These are phyloP conservation scores for Clitarchus hookeri DNA, from an alignment of 2,888 invertebrate genomes.

Conservation along the genomic window DNA sequence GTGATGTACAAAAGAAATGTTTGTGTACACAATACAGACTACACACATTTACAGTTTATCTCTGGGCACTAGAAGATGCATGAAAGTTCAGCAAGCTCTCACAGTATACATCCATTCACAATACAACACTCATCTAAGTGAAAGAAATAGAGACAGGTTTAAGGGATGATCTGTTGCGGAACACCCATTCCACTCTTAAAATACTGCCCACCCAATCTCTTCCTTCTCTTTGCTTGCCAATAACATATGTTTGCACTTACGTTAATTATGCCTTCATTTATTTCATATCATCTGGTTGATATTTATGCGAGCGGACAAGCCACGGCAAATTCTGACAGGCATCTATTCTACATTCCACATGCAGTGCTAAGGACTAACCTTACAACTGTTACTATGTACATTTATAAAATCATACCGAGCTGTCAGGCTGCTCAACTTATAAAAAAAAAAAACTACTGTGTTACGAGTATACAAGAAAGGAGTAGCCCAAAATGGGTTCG, in stretches of 20 bases:
- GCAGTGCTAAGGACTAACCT: conserved; percentile 41
- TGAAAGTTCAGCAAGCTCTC: conserved; percentile 43
- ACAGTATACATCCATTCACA: conserved; percentile 45
- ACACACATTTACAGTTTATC: conserved; percentile 36
- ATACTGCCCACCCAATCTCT: conserved; percentile 32
- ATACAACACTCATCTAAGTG: conserved; percentile 45
- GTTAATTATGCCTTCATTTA: conserved; percentile 19
- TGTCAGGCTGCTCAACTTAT: conserved; percentile 25
- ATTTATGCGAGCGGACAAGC: conserved; percentile 39
- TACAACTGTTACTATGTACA: conserved; percentile 12
- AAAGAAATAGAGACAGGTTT: conserved; percentile 41
- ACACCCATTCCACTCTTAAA: conserved; percentile 35
- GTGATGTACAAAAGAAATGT: conserved; percentile 41
- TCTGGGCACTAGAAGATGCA: conserved; percentile 43
- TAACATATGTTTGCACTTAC: neutral
- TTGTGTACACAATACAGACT: conserved; percentile 39
- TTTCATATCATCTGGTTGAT: neutral
- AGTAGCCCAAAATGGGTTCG: conserved; percentile 20
- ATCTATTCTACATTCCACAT: conserved; percentile 41
- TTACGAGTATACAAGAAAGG: conserved; percentile 20
- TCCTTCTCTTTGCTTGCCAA: conserved; percentile 20
- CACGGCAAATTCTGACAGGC: conserved; percentile 37
- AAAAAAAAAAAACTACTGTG: conserved; percentile 11
- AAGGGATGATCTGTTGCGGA: conserved; percentile 41
- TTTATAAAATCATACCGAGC: conserved; percentile 16